Evolutionary conservation across 1,140 invertebrate genomes (phyloP).

Genomic region (Leptinotarsa lineolata): DNA sequence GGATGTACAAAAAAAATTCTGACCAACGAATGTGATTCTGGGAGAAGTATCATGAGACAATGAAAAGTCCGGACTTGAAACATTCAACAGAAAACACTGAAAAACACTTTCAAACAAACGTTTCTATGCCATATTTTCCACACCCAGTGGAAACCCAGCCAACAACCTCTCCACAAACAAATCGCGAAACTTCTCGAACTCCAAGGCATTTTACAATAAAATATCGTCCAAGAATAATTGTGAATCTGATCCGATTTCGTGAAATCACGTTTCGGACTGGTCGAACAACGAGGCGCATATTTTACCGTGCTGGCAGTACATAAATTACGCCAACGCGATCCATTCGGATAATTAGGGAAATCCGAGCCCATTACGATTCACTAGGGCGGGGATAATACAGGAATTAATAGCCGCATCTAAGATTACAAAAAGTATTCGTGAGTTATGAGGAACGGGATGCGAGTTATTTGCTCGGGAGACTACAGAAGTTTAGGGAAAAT

Average conservation of each 20-base stretch:
- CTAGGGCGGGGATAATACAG: constrained; percentile 23
- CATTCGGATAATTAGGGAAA: constrained; percentile 38
- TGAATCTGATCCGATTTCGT: neutral
- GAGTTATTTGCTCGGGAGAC: neutral
- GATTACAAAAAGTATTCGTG: constrained; percentile 12
- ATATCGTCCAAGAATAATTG: neutral
- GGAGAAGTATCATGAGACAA: neutral
- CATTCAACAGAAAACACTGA: neutral
- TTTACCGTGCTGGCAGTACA: constrained; percentile 31
- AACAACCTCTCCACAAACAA: neutral
- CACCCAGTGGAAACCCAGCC: neutral
- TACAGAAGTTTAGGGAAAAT: neutral
- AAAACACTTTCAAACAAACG: neutral
- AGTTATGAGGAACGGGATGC: neutral
- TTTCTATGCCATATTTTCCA: neutral
- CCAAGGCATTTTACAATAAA: constrained; percentile 9
- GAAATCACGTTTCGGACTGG: constrained; percentile 37
- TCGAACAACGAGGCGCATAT: constrained; percentile 15
- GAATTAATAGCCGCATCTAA: constrained; percentile 11
- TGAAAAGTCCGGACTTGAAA: neutral
- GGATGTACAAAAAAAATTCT: neutral
- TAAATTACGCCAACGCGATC: constrained; percentile 39
- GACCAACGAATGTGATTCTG: neutral
- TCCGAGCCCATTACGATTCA: constrained; percentile 29
- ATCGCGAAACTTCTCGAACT: neutral